Percentiles rank a stretch among this genome's conserved stretches.
These are phyloP conservation scores for Zaprionus vittiger DNA, from an alignment of 1,140 invertebrate species.

Conservation along the genomic window DNA sequence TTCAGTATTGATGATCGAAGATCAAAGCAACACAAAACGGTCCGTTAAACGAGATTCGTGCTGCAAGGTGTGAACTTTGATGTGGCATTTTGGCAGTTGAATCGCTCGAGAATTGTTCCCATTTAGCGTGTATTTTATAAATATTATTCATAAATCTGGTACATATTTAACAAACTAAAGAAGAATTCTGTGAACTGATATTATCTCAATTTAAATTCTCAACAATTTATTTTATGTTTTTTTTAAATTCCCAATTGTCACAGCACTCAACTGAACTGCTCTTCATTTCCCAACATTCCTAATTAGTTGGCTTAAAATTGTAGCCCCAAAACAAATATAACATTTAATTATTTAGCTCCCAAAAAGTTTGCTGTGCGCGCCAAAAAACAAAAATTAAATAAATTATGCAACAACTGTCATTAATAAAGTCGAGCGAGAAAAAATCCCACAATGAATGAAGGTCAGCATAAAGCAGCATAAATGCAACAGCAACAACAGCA, in stretches of 20 bases:
- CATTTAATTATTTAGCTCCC: conserved; percentile 69
- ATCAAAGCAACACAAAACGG: conserved; percentile 52
- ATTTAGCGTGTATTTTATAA: neutral
- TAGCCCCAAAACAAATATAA: conserved; percentile 50
- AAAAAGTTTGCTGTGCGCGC: conserved; percentile 54
- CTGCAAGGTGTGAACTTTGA: conserved; percentile 67
- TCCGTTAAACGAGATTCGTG: conserved; percentile 22
- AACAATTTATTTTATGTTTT: neutral
- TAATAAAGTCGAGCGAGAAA: conserved; percentile 78
- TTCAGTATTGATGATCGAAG: conserved; percentile 63
- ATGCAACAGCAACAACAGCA: conserved; percentile 51
- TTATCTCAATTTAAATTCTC: neutral
- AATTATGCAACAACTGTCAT: conserved; percentile 82
- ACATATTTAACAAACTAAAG: neutral
- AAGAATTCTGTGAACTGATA: too few relatives aligned
- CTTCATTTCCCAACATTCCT: conserved; percentile 7
- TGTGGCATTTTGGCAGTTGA: conserved; percentile 58
- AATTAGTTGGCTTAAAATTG: conserved; percentile 55
- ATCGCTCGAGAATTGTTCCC: conserved; percentile 4
- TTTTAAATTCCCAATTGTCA: neutral
- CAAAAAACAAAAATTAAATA: conserved; percentile 72
- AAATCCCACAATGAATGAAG: conserved; percentile 79
- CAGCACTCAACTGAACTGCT: neutral
- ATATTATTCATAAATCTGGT: neutral
- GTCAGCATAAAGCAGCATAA: conserved; percentile 78